Conservation (phyloP, 2,113 vertebrate genomes). For the Todiramphus chloris region DNA sequence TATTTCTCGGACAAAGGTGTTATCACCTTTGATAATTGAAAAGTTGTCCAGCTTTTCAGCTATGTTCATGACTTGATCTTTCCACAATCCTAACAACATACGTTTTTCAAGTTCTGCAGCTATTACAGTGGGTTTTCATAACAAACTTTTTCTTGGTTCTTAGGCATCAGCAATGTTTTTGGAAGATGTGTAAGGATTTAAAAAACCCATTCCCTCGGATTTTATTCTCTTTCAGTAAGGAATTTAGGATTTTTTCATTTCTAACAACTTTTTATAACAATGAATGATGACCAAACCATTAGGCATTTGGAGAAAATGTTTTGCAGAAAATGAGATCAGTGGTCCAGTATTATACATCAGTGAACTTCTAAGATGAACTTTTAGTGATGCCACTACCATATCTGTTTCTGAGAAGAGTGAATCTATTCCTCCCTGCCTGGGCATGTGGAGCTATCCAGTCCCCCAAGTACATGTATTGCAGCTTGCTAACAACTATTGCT, state of each 20-base stretch:
- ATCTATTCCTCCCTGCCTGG: background rate
- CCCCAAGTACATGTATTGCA: background rate
- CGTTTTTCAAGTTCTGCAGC: background rate
- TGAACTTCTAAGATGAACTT: background rate
- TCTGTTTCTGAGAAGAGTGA: background rate
- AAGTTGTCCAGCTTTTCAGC: background rate
- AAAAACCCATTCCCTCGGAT: background rate
- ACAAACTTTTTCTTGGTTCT: background rate
- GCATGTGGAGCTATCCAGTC: background rate
- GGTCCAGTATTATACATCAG: background rate
- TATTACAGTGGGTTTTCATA: background rate
- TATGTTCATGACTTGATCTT: background rate
- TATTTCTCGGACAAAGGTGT: background rate
- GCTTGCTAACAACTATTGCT: background rate
- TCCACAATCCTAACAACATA: background rate
- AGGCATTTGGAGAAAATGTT: background rate
- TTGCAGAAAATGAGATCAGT: background rate
- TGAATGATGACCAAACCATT: background rate
- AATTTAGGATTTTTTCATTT: background rate
- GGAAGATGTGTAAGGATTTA: background rate
- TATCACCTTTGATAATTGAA: background rate
- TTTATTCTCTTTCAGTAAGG: background rate
- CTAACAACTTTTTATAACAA: background rate
- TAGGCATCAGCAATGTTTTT: background rate
- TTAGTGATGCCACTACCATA: background rate